Conservation (phyloP, 2,797 vertebrate genomes). For the Hydrophis major region DNA sequence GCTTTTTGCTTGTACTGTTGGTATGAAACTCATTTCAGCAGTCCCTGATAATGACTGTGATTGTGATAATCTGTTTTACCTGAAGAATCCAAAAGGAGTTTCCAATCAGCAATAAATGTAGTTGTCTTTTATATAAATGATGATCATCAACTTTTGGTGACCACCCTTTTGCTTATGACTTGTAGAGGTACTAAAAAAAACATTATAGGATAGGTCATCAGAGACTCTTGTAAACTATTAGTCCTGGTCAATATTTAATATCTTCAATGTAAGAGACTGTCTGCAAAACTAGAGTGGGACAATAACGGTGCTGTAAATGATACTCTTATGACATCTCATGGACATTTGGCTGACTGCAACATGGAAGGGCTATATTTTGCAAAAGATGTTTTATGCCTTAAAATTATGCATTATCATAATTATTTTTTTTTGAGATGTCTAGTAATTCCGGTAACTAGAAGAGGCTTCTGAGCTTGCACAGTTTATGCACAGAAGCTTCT, state of each 20-base stretch:
- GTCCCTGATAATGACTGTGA: neutral
- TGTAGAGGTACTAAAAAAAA: neutral
- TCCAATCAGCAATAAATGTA: neutral
- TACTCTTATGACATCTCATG: neutral
- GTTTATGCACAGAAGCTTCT: neutral
- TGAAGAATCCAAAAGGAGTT: too few species aligned
- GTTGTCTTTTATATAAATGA: neutral
- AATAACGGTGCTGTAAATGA: neutral
- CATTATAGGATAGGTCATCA: neutral
- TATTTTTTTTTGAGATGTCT: neutral
- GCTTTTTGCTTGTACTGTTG: neutral
- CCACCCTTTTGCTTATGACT: too few species aligned
- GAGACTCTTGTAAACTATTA: neutral
- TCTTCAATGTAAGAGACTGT: neutral
- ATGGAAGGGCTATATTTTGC: neutral
- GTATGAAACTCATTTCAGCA: neutral
- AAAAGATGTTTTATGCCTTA: neutral
- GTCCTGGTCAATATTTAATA: neutral
- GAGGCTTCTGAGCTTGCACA: neutral
- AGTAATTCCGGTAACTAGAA: neutral
- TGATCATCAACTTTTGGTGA: neutral
- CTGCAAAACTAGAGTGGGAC: neutral
- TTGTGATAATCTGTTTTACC: neutral
- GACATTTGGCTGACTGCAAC: neutral
- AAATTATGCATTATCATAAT: neutral